Conservation (phyloP, 1,140 invertebrate species). For the Temnothorax nylanderi region DNA sequence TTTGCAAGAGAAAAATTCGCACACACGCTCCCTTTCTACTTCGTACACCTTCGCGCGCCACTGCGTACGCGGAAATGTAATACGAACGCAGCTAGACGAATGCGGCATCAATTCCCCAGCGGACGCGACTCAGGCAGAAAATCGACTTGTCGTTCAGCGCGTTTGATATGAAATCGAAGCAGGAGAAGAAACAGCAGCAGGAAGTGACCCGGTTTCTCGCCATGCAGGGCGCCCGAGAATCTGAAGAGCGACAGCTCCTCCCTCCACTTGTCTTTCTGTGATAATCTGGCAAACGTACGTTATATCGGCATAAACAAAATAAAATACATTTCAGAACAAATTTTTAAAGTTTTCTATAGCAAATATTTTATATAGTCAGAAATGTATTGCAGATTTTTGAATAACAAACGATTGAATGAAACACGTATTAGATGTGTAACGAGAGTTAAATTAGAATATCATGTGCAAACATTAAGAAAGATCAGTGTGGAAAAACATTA, state of each 20-base stretch:
- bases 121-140: constrained; percentile 64
- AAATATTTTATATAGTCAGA: background rate
- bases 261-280: background rate
- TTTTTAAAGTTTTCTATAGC: background rate
- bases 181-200: constrained; percentile 60
- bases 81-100: constrained; percentile 28
- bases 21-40: constrained; percentile 43
- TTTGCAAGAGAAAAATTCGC: constrained; percentile 54
- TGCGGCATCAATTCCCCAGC: constrained; percentile 46
- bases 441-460: background rate
- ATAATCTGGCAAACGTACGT: constrained; percentile 7
- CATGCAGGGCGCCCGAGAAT: constrained; percentile 28
- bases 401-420: background rate
- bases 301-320: background rate
- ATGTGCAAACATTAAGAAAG: background rate
- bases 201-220: constrained; percentile 73
- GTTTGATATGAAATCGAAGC: constrained; percentile 68
- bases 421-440: background rate
- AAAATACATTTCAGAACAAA: background rate
- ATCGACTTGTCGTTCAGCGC: constrained; percentile 51
- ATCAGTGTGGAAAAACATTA: background rate
- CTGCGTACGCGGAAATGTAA: constrained; percentile 76
- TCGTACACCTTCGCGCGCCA: background rate
- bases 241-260: background rate
- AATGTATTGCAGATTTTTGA: background rate